Evolutionary conservation across 1,140 invertebrate genomes (phyloP).

Genomic region (Hydropsyche tenuis): DNA sequence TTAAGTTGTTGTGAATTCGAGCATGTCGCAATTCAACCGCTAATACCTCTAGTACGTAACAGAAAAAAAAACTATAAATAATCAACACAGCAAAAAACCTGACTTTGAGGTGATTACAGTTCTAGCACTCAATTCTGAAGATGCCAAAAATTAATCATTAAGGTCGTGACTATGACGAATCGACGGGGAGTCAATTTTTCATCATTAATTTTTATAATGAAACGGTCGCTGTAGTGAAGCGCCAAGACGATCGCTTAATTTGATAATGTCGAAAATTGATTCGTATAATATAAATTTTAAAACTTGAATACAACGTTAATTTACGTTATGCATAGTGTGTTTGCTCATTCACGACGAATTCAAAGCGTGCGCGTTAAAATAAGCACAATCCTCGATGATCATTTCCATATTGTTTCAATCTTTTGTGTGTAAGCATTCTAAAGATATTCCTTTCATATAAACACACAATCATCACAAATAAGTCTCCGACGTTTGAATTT

Average conservation of each 20-base stretch:
- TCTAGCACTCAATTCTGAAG: neutral
- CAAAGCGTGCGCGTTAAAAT: too few species aligned
- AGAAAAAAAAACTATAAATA: conserved; percentile 3
- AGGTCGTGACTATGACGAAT: neutral
- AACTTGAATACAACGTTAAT: too few species aligned
- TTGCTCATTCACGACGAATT: too few species aligned
- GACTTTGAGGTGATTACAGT: neutral
- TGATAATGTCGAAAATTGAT: neutral
- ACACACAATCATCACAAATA: too few species aligned
- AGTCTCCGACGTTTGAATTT: too few species aligned
- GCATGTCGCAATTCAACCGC: conserved; percentile 3
- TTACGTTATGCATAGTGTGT: too few species aligned
- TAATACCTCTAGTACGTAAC: neutral
- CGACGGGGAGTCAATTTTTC: neutral
- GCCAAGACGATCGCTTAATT: neutral
- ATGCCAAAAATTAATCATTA: conserved; percentile 6
- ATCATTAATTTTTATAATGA: conserved; percentile 11
- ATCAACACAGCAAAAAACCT: neutral
- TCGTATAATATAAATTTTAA: too few species aligned
- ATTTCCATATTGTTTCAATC: too few species aligned
- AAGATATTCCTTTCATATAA: too few species aligned
- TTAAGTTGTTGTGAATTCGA: conserved; percentile 8
- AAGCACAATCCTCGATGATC: too few species aligned
- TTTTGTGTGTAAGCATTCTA: too few species aligned
- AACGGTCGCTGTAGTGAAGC: neutral